Percentiles rank a stretch among this genome's conserved stretches.
These are phyloP conservation scores for Pelecanus crispus DNA, from an alignment of 2,113 vertebrate genomes.

Conservation along the genomic window DNA sequence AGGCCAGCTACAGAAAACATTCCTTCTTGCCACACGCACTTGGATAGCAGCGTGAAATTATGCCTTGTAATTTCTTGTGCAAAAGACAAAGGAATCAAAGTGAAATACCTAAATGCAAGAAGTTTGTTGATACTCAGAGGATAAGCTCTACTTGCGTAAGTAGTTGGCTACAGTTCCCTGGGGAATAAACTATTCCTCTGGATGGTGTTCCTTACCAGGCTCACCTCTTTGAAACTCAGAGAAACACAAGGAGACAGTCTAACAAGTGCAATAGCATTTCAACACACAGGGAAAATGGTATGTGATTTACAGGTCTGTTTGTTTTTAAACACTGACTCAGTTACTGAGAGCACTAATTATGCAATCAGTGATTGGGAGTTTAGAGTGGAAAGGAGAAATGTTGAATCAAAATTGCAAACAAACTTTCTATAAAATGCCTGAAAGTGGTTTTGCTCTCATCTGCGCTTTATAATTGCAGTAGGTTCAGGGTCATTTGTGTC, in stretches of 20 bases:
- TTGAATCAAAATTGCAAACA: neutral
- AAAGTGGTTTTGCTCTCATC: neutral
- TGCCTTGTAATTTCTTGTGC: neutral
- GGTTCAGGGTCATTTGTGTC: neutral
- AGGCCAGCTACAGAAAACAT: slow-evolving; percentile 23
- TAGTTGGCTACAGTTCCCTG: neutral
- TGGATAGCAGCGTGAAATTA: neutral
- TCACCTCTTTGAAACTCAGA: neutral
- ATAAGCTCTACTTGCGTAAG: neutral
- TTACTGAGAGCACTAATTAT: slow-evolving; percentile 5
- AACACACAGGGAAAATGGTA: neutral
- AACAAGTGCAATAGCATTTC: slow-evolving; percentile 15
- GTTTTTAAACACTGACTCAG: slow-evolving; percentile 33
- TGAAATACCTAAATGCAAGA: slow-evolving; percentile 1
- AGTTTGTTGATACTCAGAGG: neutral
- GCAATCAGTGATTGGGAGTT: neutral
- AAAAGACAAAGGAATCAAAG: slow-evolving; percentile 3
- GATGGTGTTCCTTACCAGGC: neutral
- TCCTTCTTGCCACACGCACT: neutral
- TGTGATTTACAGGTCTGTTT: neutral
- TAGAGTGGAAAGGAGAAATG: neutral
- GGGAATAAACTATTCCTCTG: neutral
- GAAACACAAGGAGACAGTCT: neutral
- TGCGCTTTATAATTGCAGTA: neutral
- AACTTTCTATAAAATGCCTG: neutral